Percentiles rank a stretch among this genome's conserved stretches.
phyloP scores from a whole-genome alignment of 1,140 invertebrate species.

The Pinna nobilis region DNA sequence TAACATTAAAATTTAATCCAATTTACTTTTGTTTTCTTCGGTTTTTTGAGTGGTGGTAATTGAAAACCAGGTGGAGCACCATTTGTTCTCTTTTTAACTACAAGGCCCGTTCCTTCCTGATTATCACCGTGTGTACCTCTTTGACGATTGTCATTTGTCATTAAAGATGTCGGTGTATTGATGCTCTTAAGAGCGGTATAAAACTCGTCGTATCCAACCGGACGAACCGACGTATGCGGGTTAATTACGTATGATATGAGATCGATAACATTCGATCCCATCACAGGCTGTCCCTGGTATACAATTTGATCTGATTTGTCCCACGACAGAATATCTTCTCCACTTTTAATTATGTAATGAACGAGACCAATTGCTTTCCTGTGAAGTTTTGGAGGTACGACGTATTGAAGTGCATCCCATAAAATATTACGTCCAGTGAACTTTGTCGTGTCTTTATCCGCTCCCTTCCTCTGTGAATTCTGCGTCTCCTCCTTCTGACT shows the following conservation, averaged over 20 bases:
- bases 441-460: no score
- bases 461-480: background rate
- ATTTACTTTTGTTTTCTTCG: background rate
- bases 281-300: conserved; percentile 2
- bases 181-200: background rate
- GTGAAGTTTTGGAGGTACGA: background rate
- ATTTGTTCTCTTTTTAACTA: background rate
- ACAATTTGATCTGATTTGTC: conserved; percentile 9
- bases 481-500: background rate
- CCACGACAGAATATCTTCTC: conserved; percentile 1
- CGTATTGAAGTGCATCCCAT: background rate
- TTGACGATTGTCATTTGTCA: background rate
- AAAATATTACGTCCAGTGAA: background rate
- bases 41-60: background rate
- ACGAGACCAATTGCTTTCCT: conserved; percentile 5
- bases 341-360: background rate
- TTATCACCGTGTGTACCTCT: no score
- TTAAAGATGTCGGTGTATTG: conserved; percentile 17
- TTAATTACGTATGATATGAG: conserved; percentile 19
- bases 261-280: conserved; percentile 22
- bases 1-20: conserved; percentile 14
- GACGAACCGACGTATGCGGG: background rate
- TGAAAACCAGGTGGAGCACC: conserved; percentile 7
- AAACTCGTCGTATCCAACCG: conserved; percentile 3
- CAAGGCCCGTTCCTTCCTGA: background rate